Evolutionary conservation across 2,113 vertebrate genomes (phyloP).

Genomic region (Lycocorax pyrrhopterus): DNA sequence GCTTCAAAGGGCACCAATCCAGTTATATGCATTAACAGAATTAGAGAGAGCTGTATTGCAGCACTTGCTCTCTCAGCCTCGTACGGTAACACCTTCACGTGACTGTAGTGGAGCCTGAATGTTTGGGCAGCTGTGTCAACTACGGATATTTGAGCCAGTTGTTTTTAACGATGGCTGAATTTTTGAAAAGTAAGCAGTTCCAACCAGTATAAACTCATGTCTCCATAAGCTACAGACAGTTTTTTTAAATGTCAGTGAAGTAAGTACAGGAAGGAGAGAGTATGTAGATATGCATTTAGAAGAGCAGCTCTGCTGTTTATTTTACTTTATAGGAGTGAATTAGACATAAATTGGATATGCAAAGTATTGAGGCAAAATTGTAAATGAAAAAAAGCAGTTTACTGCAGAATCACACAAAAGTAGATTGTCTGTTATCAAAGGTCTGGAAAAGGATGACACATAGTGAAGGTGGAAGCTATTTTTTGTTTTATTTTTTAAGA

Average conservation of each 20-base stretch:
- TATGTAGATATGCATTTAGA: not conserved
- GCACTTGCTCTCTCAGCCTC: slow-evolving; percentile 11
- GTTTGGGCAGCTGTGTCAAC: slow-evolving; percentile 56
- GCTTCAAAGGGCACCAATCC: not conserved
- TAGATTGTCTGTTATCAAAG: not conserved
- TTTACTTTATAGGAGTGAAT: not conserved
- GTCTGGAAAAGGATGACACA: not conserved
- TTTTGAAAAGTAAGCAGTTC: not conserved
- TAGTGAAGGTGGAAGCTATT: not conserved
- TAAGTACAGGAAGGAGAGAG: not conserved
- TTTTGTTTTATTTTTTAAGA: slow-evolving; percentile 15
- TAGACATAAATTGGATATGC: not conserved
- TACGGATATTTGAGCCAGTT: not conserved
- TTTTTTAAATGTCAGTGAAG: not conserved
- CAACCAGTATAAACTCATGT: not conserved
- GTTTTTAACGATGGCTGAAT: not conserved
- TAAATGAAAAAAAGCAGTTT: not conserved
- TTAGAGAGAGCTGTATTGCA: not conserved
- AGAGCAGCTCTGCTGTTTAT: not conserved
- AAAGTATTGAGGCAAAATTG: not conserved
- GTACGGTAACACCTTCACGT: not conserved
- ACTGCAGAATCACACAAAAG: not conserved
- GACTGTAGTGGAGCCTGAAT: not conserved
- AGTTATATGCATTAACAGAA: not conserved
- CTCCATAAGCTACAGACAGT: not conserved